Conservation (phyloP, 2,113 vertebrate species). For the Neolamprologus sp. region DNA sequence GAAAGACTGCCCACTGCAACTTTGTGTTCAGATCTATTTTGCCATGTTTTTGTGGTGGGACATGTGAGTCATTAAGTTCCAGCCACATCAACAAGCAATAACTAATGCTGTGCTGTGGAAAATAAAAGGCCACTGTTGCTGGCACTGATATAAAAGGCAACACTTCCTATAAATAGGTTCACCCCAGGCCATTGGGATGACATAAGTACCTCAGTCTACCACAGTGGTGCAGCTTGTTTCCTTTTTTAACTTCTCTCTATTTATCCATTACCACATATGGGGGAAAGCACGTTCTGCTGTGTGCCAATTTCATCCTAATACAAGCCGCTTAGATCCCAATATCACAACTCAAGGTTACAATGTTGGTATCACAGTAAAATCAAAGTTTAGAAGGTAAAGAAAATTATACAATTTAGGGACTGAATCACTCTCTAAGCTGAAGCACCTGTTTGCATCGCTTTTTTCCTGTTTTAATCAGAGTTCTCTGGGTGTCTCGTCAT, state of each 20-base stretch:
- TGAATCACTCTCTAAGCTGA: background rate
- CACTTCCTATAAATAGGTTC: slow-evolving; percentile 54
- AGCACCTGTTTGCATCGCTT: background rate
- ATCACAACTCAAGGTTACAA: background rate
- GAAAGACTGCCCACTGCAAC: background rate
- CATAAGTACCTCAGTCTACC: slow-evolving; percentile 35
- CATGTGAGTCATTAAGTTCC: slow-evolving; percentile 29
- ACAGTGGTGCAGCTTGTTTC: slow-evolving; percentile 22
- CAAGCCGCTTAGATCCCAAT: background rate
- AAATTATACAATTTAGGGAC: background rate
- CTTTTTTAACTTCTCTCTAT: slow-evolving; percentile 50
- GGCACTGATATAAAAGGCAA: slow-evolving; percentile 47
- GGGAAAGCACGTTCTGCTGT: background rate
- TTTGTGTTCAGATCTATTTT: background rate
- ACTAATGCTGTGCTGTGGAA: background rate
- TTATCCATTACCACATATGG: slow-evolving; percentile 46
- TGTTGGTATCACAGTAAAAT: background rate
- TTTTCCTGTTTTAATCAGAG: background rate
- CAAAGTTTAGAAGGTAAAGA: background rate
- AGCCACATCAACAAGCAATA: slow-evolving; percentile 20
- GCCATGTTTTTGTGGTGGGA: background rate
- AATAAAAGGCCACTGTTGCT: slow-evolving; percentile 43
- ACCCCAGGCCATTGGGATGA: slow-evolving; percentile 29
- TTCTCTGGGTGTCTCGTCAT: background rate
- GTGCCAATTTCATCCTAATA: background rate